These are phyloP conservation scores for Eucriotettix oculatus DNA, from an alignment of 2,888 invertebrate species.

Conservation along the genomic window DNA sequence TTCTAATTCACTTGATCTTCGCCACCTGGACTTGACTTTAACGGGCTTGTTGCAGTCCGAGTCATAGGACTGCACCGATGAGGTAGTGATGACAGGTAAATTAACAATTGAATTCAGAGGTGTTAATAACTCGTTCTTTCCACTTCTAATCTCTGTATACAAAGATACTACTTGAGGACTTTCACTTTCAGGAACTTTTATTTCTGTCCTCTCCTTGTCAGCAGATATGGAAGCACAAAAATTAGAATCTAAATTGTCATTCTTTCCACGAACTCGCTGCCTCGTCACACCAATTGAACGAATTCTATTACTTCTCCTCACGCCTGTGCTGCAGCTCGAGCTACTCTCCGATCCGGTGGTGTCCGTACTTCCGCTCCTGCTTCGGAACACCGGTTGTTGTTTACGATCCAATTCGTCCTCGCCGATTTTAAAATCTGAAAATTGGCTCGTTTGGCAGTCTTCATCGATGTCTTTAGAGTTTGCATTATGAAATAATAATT, in stretches of 20 bases:
- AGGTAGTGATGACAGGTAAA: conserved; percentile 16
- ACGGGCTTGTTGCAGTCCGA: conserved; percentile 40
- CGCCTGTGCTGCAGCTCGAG: conserved; percentile 23
- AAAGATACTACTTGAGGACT: not conserved
- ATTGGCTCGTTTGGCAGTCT: too few relatives aligned
- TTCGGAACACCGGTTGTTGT: conserved; percentile 16
- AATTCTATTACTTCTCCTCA: conserved; percentile 24
- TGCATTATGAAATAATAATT: too few relatives aligned
- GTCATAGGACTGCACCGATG: conserved; percentile 20
- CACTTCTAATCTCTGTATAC: not conserved
- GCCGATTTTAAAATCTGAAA: too few relatives aligned
- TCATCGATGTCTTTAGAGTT: too few relatives aligned
- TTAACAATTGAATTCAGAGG: not conserved
- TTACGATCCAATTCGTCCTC: too few relatives aligned
- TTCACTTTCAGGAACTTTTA: not conserved
- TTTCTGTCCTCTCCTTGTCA: not conserved
- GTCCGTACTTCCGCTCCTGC: conserved; percentile 25
- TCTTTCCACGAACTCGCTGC: conserved; percentile 26
- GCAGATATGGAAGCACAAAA: not conserved
- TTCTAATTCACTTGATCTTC: conserved; percentile 57
- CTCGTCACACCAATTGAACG: conserved; percentile 55
- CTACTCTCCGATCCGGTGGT: conserved; percentile 25
- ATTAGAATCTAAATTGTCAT: not conserved
- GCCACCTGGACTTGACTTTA: conserved; percentile 64
- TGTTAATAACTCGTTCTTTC: not conserved